phyloP scores from a whole-genome alignment of 2,888 invertebrate genomes.

The Hydriomena furcata region DNA sequence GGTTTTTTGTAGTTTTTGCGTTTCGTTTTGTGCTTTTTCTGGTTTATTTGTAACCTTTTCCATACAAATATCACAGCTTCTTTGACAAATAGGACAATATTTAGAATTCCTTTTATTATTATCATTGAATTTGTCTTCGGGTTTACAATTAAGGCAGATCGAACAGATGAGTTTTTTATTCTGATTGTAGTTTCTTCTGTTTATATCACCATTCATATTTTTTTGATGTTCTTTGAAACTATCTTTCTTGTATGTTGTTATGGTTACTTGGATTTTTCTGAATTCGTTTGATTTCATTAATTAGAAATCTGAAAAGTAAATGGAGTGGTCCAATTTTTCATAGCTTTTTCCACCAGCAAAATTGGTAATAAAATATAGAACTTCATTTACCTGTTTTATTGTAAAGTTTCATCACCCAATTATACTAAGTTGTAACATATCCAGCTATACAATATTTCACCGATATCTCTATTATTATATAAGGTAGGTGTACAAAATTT shows the following conservation, averaged over 20 bases:
- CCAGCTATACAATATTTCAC: too few species aligned
- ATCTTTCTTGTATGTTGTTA: slow-evolving; percentile 52
- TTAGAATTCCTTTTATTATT: slow-evolving; percentile 39
- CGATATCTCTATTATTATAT: too few species aligned
- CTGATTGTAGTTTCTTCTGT: slow-evolving; percentile 23
- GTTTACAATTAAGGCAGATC: slow-evolving; percentile 55
- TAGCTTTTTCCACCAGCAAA: too few species aligned
- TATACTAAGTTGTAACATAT: too few species aligned
- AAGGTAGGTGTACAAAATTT: too few species aligned
- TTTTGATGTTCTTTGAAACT: slow-evolving; percentile 9
- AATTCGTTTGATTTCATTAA: slow-evolving; percentile 16
- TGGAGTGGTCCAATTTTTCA: too few species aligned
- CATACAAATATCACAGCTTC: slow-evolving; percentile 21
- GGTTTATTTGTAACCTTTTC: slow-evolving; percentile 19
- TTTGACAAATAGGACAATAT: slow-evolving; percentile 50
- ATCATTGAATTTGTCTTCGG: slow-evolving; percentile 32
- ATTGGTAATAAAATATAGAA: too few species aligned
- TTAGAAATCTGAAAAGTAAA: slow-evolving; percentile 2
- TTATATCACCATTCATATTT: slow-evolving; percentile 37
- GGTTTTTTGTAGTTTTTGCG: slow-evolving; percentile 20
- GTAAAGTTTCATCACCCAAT: too few species aligned
- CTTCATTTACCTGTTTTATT: too few species aligned
- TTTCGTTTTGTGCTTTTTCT: slow-evolving; percentile 15
- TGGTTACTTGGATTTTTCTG: slow-evolving; percentile 56
- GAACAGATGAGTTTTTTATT: slow-evolving; percentile 57